These are phyloP conservation scores for Ammodytes dubius DNA, from an alignment of 2,113 vertebrate genomes.

Conservation along the genomic window DNA sequence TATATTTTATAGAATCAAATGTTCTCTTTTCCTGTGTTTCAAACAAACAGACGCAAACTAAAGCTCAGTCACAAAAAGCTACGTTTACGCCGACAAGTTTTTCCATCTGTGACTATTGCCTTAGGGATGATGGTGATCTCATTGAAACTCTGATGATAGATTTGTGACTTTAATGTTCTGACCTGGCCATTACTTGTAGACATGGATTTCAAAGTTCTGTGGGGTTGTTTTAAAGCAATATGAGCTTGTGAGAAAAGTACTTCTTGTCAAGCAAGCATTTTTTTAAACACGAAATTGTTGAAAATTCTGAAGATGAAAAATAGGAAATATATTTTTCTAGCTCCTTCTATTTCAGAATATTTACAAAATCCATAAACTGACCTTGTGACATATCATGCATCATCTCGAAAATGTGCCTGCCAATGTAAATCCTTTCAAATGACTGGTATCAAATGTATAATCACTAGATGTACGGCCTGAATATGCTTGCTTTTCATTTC, in stretches of 20 bases:
- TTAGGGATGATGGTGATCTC: neutral
- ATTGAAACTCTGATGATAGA: neutral
- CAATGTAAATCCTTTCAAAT: neutral
- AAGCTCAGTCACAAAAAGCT: neutral
- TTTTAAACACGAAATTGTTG: neutral
- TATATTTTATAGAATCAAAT: neutral
- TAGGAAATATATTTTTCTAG: neutral
- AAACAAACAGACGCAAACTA: neutral
- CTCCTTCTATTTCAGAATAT: neutral
- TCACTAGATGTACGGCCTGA: neutral
- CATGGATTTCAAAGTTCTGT: neutral
- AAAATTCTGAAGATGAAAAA: neutral
- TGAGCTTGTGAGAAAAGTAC: neutral
- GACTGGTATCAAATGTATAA: neutral
- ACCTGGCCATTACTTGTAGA: neutral
- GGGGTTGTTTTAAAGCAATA: neutral
- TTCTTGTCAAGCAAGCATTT: neutral
- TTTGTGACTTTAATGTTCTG: slow-evolving; percentile 17
- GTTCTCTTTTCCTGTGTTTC: neutral
- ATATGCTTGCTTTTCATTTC: neutral
- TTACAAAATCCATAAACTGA: neutral
- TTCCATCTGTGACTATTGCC: neutral
- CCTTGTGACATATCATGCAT: neutral
- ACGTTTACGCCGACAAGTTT: neutral
- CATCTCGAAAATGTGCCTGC: neutral